phyloP scores from a whole-genome alignment of 2,113 vertebrate genomes.

The Indicator indicator region DNA sequence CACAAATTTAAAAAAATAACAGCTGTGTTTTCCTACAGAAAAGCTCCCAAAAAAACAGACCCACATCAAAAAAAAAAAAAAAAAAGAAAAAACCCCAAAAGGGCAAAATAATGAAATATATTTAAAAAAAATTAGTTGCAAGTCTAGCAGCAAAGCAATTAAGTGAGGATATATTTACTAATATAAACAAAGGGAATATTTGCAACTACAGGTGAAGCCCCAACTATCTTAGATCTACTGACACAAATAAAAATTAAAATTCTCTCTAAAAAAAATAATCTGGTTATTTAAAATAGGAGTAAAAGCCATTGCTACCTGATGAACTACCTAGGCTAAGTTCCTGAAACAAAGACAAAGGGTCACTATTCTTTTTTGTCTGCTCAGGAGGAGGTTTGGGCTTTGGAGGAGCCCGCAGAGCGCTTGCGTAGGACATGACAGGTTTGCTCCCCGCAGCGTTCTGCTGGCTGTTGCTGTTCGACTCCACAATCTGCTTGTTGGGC shows the following conservation, averaged over 20 bases:
- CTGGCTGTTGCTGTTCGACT: conserved; percentile 77
- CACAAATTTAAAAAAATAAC: conserved; percentile 78
- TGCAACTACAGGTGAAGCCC: conserved; percentile 78
- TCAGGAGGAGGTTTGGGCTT: conserved; percentile 94
- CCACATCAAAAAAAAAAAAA: conserved; percentile 80
- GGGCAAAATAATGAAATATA: conserved; percentile 80
- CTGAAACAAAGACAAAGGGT: conserved; percentile 96
- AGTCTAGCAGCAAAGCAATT: conserved; percentile 85
- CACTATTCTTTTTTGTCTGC: conserved; percentile 96
- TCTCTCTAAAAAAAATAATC: conserved; percentile 85
- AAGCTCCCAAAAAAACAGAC: conserved; percentile 79
- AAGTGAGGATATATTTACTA: conserved; percentile 80
- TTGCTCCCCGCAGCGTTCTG: conserved; percentile 80
- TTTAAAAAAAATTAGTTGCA: conserved; percentile 79
- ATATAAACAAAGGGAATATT: conserved; percentile 78
- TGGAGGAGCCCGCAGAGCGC: conserved; percentile 93
- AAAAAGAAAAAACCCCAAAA: background rate
- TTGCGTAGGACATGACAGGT: conserved; percentile 96
- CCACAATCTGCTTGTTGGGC: conserved; percentile 91
- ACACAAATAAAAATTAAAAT: conserved; percentile 88
- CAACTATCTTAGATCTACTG: conserved; percentile 80
- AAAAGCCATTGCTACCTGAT: conserved; percentile 98
- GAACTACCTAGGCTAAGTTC: conserved; percentile 99
- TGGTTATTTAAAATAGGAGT: conserved; percentile 99
- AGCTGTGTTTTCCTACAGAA: conserved; percentile 80